These are phyloP conservation scores for Squalus acanthias DNA, from an alignment of 2,797 vertebrate species.

Conservation along the genomic window DNA sequence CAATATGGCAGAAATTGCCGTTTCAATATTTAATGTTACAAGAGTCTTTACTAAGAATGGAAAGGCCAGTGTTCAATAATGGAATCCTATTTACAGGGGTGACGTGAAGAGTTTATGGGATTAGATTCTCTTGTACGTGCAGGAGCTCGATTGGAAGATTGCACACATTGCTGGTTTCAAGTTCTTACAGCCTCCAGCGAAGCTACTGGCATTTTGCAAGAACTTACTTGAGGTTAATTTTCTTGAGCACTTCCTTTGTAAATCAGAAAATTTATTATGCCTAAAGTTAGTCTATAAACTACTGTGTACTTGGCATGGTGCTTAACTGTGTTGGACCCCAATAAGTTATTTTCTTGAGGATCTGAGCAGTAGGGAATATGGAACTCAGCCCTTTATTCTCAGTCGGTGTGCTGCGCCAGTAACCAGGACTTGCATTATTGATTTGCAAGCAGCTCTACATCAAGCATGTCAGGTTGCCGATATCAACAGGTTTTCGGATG, in stretches of 20 bases:
- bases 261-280: too few species aligned
- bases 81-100: neutral
- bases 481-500: neutral
- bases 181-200: neutral
- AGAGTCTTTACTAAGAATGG: neutral
- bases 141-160: neutral
- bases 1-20: neutral
- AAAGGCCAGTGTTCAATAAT: neutral
- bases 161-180: neutral
- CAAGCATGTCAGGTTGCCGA: neutral
- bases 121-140: neutral
- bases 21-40: conserved; percentile 20
- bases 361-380: neutral
- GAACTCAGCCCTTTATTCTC: neutral
- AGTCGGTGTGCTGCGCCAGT: neutral
- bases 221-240: neutral
- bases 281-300: neutral
- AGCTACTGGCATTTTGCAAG: neutral
- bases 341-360: neutral
- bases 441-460: neutral
- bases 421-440: neutral
- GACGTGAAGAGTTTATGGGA: neutral
- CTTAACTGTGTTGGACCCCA: neutral
- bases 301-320: neutral
- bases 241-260: neutral